Evolutionary conservation across 2,888 invertebrate genomes (phyloP), one percentile per base, ranked within the genome.

Genomic region (Ceratothoa steindachneri): DNA sequence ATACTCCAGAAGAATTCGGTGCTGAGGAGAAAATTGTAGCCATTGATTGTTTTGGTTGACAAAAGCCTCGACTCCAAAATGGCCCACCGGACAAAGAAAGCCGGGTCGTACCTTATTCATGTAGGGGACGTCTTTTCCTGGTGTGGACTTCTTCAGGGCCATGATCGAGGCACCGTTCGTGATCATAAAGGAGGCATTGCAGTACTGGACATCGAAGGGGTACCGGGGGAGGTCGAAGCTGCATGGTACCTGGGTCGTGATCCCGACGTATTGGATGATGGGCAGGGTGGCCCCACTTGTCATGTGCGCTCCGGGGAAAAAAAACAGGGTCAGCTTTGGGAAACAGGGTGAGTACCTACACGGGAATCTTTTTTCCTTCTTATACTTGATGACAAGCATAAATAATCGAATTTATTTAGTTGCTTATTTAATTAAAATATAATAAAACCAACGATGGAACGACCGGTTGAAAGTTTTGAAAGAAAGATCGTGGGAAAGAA

Each of bases 191-290:
- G 71, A 31, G 12, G 65, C 31, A 65, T 71, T 71, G 51, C 71
- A 71, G 19, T 65, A n/a, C 71, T 71, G 71, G 27, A 19, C 29
- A 65, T 71, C 71, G 66, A 71, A 71, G 1, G 71, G 71, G 29
- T 71, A 71, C 15, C 71, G 64, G 4, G 41, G 53, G 41, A 71
- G 51, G 30, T 71, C 31, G 19, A 71, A 71, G 19, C 53, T 29
- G 51, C 71, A 71, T 4, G 71, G 71, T 9, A 71, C 64, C n/a
- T 2, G 27, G 7, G n/a, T 65, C 28, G 65, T 29, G 28, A 71
- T 65, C 5, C 71, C 71, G 0, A 65, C 24, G 65, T 71, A 71
- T 19, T 71, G 29, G 0, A 31, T 66, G 66, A 71, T 66, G 15
- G 66, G 64, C 19, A 30, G 64, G 7, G 30, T 71, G 27, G n/a